Evolutionary conservation across 2,888 invertebrate genomes (phyloP).

Genomic region (Apoderus coryli): DNA sequence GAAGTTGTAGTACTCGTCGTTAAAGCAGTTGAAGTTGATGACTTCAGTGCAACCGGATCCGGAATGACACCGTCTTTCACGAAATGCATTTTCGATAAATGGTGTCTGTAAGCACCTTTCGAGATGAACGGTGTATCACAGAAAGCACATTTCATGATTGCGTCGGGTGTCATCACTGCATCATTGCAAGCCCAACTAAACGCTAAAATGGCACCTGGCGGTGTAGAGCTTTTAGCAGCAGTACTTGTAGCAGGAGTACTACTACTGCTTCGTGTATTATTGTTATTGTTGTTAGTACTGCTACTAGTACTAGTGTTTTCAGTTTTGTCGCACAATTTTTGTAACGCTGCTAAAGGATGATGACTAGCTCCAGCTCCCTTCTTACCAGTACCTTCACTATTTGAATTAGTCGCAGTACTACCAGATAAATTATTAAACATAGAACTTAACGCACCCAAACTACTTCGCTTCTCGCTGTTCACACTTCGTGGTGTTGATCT

Average conservation of each 20-base stretch:
- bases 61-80: constrained; percentile 82
- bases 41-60: constrained; percentile 53
- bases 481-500: constrained; percentile 61
- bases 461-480: constrained; percentile 44
- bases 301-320: too few relatives aligned
- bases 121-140: constrained; percentile 94
- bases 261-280: constrained; percentile 28
- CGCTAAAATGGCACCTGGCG: constrained; percentile 72
- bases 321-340: constrained; percentile 91
- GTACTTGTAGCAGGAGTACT: constrained; percentile 30
- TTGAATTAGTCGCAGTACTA: constrained; percentile 24
- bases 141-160: constrained; percentile 87
- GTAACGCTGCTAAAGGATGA: constrained; percentile 87
- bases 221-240: constrained; percentile 35
- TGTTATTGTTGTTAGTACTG: constrained; percentile 40
- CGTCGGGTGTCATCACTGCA: constrained; percentile 72
- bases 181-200: constrained; percentile 94
- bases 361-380: constrained; percentile 60
- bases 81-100: constrained; percentile 90
- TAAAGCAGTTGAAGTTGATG: constrained; percentile 31
- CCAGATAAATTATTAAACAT: constrained; percentile 81
- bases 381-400: constrained; percentile 36
- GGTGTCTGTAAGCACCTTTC: constrained; percentile 92
- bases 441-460: constrained; percentile 70
- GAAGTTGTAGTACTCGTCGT: constrained; percentile 18